phyloP scores from a whole-genome alignment of 2,888 invertebrate species.

The Lycocerus yunnanus region DNA sequence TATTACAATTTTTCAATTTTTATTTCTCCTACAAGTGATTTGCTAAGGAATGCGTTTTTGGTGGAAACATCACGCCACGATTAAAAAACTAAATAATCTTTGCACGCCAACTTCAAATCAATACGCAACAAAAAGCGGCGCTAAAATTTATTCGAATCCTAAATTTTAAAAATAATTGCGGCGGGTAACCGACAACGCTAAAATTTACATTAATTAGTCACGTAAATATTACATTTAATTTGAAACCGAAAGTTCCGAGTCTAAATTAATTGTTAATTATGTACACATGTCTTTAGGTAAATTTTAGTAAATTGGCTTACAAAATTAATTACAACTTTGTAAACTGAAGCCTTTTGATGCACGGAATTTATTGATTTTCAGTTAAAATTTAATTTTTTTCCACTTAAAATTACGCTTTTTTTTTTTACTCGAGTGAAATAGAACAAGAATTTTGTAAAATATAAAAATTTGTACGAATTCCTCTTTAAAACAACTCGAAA shows the following conservation, averaged over 20 bases:
- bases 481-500: no score
- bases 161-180: background rate
- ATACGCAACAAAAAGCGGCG: background rate
- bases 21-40: background rate
- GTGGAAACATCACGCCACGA: conserved; percentile 3
- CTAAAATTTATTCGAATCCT: background rate
- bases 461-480: no score
- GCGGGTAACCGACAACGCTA: background rate
- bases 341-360: background rate
- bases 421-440: no score
- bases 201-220: background rate
- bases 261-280: background rate
- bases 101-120: conserved; percentile 20
- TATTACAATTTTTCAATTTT: background rate
- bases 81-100: conserved; percentile 3
- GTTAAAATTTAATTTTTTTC: background rate
- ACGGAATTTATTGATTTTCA: background rate
- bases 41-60: background rate
- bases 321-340: background rate
- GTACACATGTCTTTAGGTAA: background rate
- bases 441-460: no score
- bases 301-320: background rate
- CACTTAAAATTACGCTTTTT: background rate
- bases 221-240: background rate
- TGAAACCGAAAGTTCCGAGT: background rate